These are phyloP conservation scores for Myiozetetes cayanensis DNA, from an alignment of 2,113 vertebrate genomes.

Conservation along the genomic window DNA sequence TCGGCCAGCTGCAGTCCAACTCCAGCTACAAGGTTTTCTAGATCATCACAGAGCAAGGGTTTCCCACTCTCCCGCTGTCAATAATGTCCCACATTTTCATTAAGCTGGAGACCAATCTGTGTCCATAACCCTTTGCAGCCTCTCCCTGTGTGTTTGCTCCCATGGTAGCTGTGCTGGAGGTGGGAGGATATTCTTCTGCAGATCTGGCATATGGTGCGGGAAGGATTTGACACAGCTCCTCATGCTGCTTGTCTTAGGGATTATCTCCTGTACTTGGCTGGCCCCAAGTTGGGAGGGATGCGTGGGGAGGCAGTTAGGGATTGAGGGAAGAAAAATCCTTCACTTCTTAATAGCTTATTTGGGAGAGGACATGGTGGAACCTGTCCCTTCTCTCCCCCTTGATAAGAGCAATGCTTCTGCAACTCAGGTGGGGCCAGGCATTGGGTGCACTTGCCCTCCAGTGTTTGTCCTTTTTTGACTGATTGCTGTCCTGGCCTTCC, in stretches of 20 bases:
- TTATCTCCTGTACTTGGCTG: conserved; percentile 48
- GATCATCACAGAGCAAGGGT: conserved; percentile 62
- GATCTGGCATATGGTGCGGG: neutral
- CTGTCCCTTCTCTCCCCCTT: neutral
- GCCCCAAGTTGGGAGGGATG: neutral
- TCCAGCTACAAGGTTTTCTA: conserved; percentile 94
- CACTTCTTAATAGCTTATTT: neutral
- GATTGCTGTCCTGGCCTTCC: neutral
- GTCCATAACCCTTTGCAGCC: conserved; percentile 65
- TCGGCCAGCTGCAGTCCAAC: conserved; percentile 88
- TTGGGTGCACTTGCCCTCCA: neutral
- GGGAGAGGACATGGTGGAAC: neutral
- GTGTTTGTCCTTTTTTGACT: neutral
- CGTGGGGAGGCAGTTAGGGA: neutral
- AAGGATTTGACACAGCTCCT: neutral
- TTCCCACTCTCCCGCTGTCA: neutral
- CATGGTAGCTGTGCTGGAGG: neutral
- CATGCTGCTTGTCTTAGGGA: neutral
- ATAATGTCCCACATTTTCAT: conserved; percentile 2
- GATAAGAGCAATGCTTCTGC: neutral
- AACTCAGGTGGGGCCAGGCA: neutral
- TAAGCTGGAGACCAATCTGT: conserved; percentile 8
- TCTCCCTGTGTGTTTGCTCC: neutral
- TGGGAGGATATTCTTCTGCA: neutral
- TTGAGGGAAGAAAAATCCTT: neutral